These are phyloP conservation scores for Porites australiensis DNA, from an alignment of 64 coral and sea anemone species.

Conservation along the genomic window DNA sequence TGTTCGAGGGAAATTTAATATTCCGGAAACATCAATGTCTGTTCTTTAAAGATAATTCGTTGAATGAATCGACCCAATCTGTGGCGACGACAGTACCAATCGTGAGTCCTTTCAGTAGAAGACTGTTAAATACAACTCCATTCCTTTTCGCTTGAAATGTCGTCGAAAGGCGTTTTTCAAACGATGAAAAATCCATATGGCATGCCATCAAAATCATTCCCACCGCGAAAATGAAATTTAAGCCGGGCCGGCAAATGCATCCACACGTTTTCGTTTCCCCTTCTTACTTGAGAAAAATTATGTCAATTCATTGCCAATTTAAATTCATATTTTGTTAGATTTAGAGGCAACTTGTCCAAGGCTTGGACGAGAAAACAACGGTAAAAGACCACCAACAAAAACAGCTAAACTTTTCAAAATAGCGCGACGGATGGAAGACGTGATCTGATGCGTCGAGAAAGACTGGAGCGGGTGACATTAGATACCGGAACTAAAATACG, in stretches of 20 bases:
- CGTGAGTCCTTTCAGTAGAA: neutral
- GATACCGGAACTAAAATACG: neutral
- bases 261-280: neutral
- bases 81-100: neutral
- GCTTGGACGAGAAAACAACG: neutral
- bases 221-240: neutral
- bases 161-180: neutral
- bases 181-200: neutral
- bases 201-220: constrained; percentile 12
- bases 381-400: neutral
- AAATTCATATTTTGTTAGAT: neutral
- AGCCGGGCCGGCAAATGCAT: neutral
- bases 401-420: neutral
- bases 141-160: neutral
- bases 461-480: neutral
- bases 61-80: neutral
- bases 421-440: constrained; percentile 34
- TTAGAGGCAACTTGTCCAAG: neutral
- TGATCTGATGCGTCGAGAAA: neutral
- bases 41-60: neutral
- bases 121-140: neutral
- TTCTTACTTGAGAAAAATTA: neutral
- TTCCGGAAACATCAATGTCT: neutral
- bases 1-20: constrained; percentile 13
- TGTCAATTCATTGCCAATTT: neutral